phyloP scores from a whole-genome alignment of 2,888 invertebrate species.

The Baccha elongata region DNA sequence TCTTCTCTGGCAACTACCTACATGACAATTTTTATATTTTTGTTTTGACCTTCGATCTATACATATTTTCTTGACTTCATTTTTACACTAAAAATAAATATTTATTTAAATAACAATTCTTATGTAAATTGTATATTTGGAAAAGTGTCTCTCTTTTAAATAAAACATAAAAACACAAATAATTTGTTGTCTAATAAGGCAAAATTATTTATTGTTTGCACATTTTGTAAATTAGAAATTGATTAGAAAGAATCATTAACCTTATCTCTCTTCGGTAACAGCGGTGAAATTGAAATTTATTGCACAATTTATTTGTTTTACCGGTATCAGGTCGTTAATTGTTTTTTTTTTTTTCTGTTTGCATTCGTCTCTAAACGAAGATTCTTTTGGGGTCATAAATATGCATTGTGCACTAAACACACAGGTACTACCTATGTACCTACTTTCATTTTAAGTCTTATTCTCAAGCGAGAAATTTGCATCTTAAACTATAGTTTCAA shows the following conservation, averaged over 20 bases:
- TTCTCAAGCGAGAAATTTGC: background rate
- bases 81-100: slow-evolving; percentile 4
- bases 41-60: slow-evolving; percentile 29
- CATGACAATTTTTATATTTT: background rate
- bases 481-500: background rate
- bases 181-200: background rate
- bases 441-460: slow-evolving; percentile 22
- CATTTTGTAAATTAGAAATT: background rate
- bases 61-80: background rate
- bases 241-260: background rate
- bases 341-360: too few species aligned
- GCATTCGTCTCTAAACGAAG: too few species aligned
- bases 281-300: slow-evolving; percentile 9
- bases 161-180: background rate
- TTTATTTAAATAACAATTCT: slow-evolving; percentile 32
- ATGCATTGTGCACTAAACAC: background rate
- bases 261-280: slow-evolving; percentile 1
- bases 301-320: slow-evolving; percentile 10
- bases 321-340: background rate
- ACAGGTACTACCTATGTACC: background rate
- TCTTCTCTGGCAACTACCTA: background rate
- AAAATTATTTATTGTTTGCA: slow-evolving; percentile 4
- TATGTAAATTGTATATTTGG: slow-evolving; percentile 60
- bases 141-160: slow-evolving; percentile 21
- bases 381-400: background rate